Evolutionary conservation across 2,113 vertebrate genomes (phyloP).

Genomic region (Clupea harengus): DNA sequence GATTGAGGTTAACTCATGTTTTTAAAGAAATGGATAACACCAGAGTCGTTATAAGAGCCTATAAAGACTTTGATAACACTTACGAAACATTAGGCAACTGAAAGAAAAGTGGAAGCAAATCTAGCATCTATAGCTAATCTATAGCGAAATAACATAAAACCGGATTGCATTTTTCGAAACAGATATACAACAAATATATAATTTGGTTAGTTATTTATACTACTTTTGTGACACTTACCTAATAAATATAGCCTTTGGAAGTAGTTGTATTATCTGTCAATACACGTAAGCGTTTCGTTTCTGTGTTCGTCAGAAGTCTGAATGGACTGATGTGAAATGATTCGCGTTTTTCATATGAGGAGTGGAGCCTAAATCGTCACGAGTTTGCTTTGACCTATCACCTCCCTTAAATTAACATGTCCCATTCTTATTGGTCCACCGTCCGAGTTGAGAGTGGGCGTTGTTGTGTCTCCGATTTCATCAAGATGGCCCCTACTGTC

Average conservation of each 20-base stretch:
- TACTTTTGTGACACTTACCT: neutral
- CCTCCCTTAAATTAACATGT: neutral
- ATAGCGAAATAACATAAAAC: neutral
- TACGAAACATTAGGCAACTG: no score
- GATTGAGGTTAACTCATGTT: neutral
- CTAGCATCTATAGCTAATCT: no score
- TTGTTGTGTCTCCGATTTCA: neutral
- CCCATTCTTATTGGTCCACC: neutral
- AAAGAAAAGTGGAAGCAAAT: no score
- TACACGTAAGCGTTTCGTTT: neutral
- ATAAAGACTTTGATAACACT: no score
- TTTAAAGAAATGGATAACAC: neutral
- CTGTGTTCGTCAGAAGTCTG: neutral
- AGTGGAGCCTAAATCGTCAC: neutral
- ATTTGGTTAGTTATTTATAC: neutral
- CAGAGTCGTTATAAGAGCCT: no score
- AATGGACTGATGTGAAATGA: neutral
- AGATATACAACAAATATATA: neutral
- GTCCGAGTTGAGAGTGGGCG: neutral
- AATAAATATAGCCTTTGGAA: neutral
- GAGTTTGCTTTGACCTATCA: neutral
- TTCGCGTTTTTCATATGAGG: neutral
- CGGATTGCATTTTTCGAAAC: neutral
- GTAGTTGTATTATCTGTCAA: neutral
- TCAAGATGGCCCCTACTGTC: neutral